Evolutionary conservation across 2,888 invertebrate species (phyloP).

Genomic region (Ceratothoa steindachneri): DNA sequence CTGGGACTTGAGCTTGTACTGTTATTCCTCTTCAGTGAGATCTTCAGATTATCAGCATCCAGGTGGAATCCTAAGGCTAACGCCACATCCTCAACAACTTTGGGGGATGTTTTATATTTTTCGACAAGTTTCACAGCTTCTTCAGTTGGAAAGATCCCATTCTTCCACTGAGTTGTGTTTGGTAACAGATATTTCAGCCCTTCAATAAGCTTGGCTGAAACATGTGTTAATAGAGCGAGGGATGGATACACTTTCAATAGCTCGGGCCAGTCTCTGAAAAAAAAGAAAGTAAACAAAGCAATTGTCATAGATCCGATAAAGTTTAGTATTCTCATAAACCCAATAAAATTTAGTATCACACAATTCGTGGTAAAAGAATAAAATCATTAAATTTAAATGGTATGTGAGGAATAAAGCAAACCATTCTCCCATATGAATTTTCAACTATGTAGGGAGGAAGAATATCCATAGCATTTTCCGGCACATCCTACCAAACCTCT

Average conservation of each 20-base stretch:
- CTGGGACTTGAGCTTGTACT: slow-evolving; percentile 15
- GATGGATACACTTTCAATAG: slow-evolving; percentile 20
- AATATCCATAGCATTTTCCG: too few species aligned
- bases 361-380: too few species aligned
- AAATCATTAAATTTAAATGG: too few species aligned
- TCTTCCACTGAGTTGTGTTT: not conserved
- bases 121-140: slow-evolving; percentile 33
- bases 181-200: slow-evolving; percentile 19
- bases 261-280: slow-evolving; percentile 43
- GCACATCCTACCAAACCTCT: too few species aligned
- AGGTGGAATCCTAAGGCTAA: slow-evolving; percentile 19
- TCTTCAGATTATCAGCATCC: slow-evolving; percentile 12
- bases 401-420: too few species aligned
- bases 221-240: slow-evolving; percentile 19
- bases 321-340: not conserved
- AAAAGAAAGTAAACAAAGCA: slow-evolving; percentile 35
- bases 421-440: too few species aligned
- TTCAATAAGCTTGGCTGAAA: slow-evolving; percentile 21
- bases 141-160: slow-evolving; percentile 20
- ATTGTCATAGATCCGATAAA: not conserved
- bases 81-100: slow-evolving; percentile 22
- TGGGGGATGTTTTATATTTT: slow-evolving; percentile 21
- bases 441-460: too few species aligned
- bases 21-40: slow-evolving; percentile 4
- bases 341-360: too few species aligned